Conservation (phyloP, 2,797 vertebrate genomes). For the Limosa lapponica region DNA sequence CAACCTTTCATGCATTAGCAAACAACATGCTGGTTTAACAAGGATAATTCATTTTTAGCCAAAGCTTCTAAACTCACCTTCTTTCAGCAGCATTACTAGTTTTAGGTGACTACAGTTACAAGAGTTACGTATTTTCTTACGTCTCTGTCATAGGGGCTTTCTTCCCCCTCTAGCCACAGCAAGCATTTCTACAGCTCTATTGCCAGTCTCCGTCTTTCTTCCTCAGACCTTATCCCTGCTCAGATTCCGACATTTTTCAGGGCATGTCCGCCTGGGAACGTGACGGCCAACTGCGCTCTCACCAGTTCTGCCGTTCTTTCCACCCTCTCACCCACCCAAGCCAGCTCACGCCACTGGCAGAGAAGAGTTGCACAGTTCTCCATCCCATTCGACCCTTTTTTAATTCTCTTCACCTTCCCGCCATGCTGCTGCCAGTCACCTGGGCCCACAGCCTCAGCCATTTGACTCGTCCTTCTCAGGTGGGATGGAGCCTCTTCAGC, state of each 20-base stretch:
- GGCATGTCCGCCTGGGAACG: neutral
- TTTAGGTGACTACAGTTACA: neutral
- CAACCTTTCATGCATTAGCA: neutral
- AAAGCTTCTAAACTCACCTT: neutral
- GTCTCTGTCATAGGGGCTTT: neutral
- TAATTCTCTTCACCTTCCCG: neutral
- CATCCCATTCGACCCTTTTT: neutral
- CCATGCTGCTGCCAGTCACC: neutral
- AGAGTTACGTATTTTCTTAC: neutral
- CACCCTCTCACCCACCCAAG: neutral
- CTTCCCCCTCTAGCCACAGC: neutral
- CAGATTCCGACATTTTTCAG: neutral
- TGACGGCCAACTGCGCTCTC: neutral
- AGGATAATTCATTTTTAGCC: neutral
- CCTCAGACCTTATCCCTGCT: neutral
- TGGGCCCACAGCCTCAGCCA: neutral
- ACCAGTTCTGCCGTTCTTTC: neutral
- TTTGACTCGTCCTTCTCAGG: accelerated
- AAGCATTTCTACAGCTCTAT: neutral
- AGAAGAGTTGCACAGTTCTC: neutral
- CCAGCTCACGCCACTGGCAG: neutral
- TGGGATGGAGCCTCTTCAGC: accelerated
- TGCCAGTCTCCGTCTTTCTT: neutral
- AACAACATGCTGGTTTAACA: neutral
- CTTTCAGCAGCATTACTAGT: neutral